Conservation (phyloP, 2,113 vertebrate genomes). For the Myanophis thanlyinensis region DNA sequence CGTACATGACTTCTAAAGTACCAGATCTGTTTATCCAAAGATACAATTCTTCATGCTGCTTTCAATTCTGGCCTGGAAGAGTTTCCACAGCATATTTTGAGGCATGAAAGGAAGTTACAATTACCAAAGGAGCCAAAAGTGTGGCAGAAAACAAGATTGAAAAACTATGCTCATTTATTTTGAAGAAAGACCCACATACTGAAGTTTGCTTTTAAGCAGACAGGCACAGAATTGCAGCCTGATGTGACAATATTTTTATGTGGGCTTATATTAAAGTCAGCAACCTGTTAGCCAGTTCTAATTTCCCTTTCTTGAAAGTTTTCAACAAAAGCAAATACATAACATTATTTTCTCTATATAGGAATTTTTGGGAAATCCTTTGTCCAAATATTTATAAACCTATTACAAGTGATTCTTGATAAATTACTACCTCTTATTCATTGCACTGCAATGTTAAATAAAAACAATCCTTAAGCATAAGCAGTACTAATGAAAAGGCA, state of each 20-base stretch:
- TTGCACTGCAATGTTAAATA: background rate
- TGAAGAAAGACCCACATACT: background rate
- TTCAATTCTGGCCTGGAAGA: background rate
- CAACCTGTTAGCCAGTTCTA: background rate
- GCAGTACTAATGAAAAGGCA: background rate
- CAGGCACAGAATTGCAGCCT: background rate
- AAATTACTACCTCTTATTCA: background rate
- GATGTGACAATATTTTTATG: background rate
- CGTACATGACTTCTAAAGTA: background rate
- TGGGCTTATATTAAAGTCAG: background rate
- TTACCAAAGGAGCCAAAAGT: background rate
- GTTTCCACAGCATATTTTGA: background rate
- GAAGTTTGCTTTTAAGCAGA: background rate
- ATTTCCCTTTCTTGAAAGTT: background rate
- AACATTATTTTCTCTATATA: background rate
- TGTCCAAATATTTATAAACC: background rate
- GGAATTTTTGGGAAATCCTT: background rate
- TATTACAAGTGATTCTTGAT: background rate
- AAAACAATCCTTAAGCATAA: background rate
- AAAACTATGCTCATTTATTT: background rate
- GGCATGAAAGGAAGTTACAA: background rate
- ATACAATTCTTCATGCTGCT: background rate
- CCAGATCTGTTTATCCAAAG: background rate
- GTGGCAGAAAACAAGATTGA: background rate
- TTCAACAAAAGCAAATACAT: background rate